Base-by-base conservation (phyloP, 1,140 invertebrate species). In the Magallana angulata region DNA sequence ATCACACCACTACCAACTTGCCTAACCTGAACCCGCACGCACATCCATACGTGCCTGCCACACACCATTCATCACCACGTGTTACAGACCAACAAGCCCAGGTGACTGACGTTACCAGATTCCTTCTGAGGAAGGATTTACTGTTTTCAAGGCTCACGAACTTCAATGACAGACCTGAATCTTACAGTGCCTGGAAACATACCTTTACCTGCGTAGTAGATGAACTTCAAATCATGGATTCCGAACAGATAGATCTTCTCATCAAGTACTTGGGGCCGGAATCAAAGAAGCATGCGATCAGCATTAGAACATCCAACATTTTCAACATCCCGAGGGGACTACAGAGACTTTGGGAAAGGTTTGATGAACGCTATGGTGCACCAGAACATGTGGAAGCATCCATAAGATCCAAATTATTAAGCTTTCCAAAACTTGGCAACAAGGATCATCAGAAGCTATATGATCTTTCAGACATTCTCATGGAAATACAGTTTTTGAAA, bases 341-440 rank as follows among this genome's bases (percentile, higher is more conserved):
- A 6, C 3, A 82, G 48, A 24, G 82, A 58, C 16, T 87, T 6
- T 89, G 87, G 90, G 62, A 88, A 16, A 16, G 89, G 4, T 24
- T 90, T 9, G 85, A 91, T n/a, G 87, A 88, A n/a, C n/a, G 89
- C 5, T 90, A 87, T 81, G 89, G 89, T 60, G n/a, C n/a, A 9
- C 87, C 87, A 18, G 90, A 90, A 57, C 57, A 85, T 16, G 68
- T 90, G 1, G 89, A 90, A 85, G 16, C 68, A 12, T 12, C 83
- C 12, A 82, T 91, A 24, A 88, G 81, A 14, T 18, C 30, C 14
- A 88, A 84, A 83, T 57, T 91, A 12, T 6, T 9, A 5, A 62
- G 56, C 14, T 91, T 91, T 85, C 90, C 90, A 5, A 87, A 84
- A 76, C 57, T 90, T 1, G 62, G 76, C 7, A 87, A 87, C 30